Conservation (phyloP, 1,140 invertebrate genomes). For the Orchesella cincta region DNA sequence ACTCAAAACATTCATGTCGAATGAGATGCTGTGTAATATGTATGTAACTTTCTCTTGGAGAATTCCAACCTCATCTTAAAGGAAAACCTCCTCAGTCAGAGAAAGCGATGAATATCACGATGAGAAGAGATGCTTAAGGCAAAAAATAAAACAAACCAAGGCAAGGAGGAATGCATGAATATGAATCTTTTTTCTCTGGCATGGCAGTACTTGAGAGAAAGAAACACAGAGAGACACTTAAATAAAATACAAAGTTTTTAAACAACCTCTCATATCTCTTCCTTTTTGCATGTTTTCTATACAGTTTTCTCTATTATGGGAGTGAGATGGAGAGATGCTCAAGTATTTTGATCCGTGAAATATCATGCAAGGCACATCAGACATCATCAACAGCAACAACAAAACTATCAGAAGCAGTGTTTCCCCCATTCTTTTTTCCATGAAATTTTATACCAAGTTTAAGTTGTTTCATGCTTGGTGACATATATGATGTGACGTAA, state of each 20-base stretch:
- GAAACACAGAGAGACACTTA: slow-evolving; percentile 15
- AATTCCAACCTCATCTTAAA: too few species aligned
- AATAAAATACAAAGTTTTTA: slow-evolving; percentile 15
- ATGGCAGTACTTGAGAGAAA: too few species aligned
- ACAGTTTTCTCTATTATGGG: not conserved
- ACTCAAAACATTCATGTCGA: too few species aligned
- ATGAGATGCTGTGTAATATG: not conserved
- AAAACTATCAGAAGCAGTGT: not conserved
- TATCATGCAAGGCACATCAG: slow-evolving; percentile 11
- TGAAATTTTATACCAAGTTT: not conserved
- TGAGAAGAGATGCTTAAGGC: not conserved
- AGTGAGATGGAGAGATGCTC: slow-evolving; percentile 6
- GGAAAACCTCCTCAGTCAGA: not conserved
- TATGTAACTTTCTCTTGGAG: too few species aligned
- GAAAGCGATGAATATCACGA: not conserved
- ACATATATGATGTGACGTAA: too few species aligned
- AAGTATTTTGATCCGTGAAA: slow-evolving; percentile 15
- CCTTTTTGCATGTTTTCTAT: not conserved
- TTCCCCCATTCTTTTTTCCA: too few species aligned
- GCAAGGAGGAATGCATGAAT: not conserved
- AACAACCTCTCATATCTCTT: not conserved
- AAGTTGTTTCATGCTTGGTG: too few species aligned
- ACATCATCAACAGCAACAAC: not conserved
- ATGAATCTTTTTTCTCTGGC: not conserved
- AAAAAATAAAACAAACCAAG: not conserved